These are phyloP conservation scores for Copidosoma aretas DNA, from an alignment of 2,888 invertebrate species.

Conservation along the genomic window DNA sequence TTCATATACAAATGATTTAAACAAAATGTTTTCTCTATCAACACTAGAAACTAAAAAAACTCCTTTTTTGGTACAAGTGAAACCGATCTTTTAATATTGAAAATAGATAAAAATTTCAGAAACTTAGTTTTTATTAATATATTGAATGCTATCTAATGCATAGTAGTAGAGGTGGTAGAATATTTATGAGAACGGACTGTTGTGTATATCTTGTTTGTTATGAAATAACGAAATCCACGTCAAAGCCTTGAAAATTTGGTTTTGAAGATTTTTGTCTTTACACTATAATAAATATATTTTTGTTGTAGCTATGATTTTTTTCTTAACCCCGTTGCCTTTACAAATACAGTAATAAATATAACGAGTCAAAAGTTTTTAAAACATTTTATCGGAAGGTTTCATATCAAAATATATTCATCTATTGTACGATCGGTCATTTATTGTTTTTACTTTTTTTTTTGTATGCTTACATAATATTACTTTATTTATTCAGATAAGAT, in stretches of 20 bases:
- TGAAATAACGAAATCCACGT: slow-evolving; percentile 25
- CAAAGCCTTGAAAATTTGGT: slow-evolving; percentile 13
- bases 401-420: neutral
- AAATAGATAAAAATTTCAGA: no score
- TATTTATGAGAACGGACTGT: no score
- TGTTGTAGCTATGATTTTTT: slow-evolving; percentile 44
- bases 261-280: slow-evolving; percentile 34
- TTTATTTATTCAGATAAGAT: neutral
- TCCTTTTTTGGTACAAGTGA: neutral
- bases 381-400: no score
- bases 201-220: slow-evolving; percentile 9
- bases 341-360: no score
- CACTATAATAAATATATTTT: slow-evolving; percentile 55
- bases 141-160: no score
- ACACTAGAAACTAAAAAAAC: neutral
- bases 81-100: no score
- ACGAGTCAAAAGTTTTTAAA: neutral
- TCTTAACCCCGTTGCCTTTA: neutral
- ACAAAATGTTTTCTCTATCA: slow-evolving; percentile 12
- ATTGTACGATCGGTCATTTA: neutral
- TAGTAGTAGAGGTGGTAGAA: no score
- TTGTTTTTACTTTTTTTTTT: slow-evolving; percentile 15
- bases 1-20: slow-evolving; percentile 3
- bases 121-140: no score
- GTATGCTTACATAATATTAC: slow-evolving; percentile 4